A percentile compares a stretch with the other conserved stretches of the same genome.
These are phyloP conservation scores for Columbina picui DNA, from an alignment of 2,113 vertebrate species.

Conservation along the genomic window DNA sequence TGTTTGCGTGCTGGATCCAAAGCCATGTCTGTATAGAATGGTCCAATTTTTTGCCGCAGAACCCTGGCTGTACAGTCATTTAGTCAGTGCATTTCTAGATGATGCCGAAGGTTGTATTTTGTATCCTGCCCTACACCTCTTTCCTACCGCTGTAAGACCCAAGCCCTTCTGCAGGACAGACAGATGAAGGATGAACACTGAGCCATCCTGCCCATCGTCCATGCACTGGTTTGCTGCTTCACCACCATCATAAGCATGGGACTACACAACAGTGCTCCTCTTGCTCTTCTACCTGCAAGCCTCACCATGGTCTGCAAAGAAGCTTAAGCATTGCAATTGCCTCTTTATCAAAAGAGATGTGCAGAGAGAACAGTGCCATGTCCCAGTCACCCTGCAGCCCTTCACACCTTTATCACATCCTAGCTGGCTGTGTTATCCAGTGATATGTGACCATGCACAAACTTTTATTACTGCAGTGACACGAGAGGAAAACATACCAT, in stretches of 20 bases:
- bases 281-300: background rate
- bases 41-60: background rate
- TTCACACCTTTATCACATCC: background rate
- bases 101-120: background rate
- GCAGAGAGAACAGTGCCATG: fast-evolving
- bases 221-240: background rate
- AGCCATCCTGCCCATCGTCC: background rate
- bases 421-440: background rate
- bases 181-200: background rate
- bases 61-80: background rate
- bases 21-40: background rate
- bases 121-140: background rate
- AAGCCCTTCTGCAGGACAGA: background rate
- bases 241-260: background rate
- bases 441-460: background rate
- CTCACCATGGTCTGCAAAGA: background rate
- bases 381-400: background rate
- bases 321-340: background rate
- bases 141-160: background rate
- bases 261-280: background rate
- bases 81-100: background rate
- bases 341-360: background rate
- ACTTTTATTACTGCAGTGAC: background rate
- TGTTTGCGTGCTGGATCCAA: background rate
- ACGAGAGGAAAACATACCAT: background rate